These are phyloP conservation scores for Wiebesia pumilae DNA, from an alignment of 1,140 invertebrate genomes.

Conservation along the genomic window DNA sequence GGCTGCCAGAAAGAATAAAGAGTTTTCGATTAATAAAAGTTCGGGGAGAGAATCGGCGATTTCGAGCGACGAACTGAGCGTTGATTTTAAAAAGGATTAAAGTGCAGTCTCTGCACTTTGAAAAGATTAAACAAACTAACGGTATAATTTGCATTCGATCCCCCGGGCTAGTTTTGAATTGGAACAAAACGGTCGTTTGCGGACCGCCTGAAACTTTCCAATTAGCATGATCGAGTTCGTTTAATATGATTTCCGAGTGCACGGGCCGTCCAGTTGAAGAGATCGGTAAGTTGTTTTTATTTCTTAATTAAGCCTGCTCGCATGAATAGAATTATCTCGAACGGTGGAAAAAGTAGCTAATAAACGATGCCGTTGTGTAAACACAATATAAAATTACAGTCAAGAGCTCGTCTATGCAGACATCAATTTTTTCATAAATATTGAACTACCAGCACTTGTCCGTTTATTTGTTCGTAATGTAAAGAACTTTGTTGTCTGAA, in stretches of 20 bases:
- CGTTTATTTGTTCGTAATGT: too few species aligned
- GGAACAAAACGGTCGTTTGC: conserved; percentile 1
- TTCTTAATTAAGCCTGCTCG: background rate
- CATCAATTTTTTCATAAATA: conserved; percentile 3
- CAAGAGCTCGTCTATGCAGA: background rate
- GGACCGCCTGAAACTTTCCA: conserved; percentile 14
- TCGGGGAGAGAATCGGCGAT: too few species aligned
- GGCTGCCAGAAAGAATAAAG: conserved; percentile 63
- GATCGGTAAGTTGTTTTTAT: conserved; percentile 10
- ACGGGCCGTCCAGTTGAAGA: background rate
- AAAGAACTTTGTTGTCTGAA: too few species aligned
- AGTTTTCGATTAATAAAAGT: conserved; percentile 8
- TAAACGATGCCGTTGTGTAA: background rate
- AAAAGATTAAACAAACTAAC: conserved; percentile 5
- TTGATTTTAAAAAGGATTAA: background rate
- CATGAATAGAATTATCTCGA: conserved; percentile 9
- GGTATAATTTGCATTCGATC: background rate
- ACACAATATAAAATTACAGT: background rate
- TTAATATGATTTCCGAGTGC: conserved; percentile 29
- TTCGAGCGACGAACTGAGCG: background rate
- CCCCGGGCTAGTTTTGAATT: conserved; percentile 2
- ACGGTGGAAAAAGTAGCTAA: background rate
- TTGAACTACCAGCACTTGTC: background rate
- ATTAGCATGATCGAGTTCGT: conserved; percentile 29
- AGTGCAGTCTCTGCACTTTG: background rate